Conservation (phyloP, 2,797 vertebrate species). For the Lepus townsendii region DNA sequence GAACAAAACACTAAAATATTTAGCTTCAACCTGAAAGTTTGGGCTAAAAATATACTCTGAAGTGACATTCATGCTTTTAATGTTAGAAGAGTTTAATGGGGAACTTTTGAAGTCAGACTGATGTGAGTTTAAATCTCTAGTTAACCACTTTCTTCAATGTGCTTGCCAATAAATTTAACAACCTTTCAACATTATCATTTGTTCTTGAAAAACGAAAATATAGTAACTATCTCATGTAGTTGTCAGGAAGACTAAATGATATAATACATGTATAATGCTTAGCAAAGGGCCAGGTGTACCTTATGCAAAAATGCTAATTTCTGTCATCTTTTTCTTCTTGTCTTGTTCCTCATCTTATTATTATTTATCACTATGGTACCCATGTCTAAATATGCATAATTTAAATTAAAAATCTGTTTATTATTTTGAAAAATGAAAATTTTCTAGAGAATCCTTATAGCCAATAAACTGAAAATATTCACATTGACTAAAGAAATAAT, state of each 20-base stretch:
- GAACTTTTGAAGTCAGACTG: neutral
- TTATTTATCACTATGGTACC: neutral
- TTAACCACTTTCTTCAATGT: neutral
- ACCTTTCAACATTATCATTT: neutral
- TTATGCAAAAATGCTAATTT: neutral
- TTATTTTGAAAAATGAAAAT: neutral
- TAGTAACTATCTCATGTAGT: neutral
- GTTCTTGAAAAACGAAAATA: neutral
- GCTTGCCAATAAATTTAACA: neutral
- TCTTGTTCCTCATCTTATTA: neutral
- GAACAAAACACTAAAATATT: neutral
- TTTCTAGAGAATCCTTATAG: neutral
- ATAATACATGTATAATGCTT: neutral
- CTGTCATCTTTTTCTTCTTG: neutral
- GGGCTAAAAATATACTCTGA: slow-evolving; percentile 13
- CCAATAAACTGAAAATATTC: neutral
- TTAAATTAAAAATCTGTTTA: neutral
- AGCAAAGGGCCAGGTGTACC: neutral
- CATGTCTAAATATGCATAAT: neutral
- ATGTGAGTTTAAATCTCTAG: neutral
- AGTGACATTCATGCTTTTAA: neutral
- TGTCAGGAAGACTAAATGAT: neutral
- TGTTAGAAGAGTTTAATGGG: neutral
- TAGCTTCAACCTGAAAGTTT: neutral
- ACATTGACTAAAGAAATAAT: neutral